These are phyloP conservation scores for Sinodicranocentrus sp. DNA, from an alignment of 2,888 invertebrate species.

Conservation along the genomic window DNA sequence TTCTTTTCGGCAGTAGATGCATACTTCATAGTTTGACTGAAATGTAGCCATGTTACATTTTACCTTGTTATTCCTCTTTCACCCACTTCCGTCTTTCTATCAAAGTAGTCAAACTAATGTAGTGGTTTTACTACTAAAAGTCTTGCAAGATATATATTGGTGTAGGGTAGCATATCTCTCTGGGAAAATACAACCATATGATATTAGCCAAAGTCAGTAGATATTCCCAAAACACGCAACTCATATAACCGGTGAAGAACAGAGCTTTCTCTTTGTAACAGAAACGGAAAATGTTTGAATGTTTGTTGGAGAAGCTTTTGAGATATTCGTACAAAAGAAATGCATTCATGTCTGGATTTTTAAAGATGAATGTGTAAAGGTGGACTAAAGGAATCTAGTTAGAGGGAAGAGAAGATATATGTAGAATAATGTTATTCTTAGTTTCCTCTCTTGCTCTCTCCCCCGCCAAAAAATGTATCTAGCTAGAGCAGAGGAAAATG, in stretches of 20 bases:
- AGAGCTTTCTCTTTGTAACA: no score
- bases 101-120: slow-evolving; percentile 2
- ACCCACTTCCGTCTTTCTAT: neutral
- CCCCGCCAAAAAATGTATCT: no score
- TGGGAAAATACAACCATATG: no score
- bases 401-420: neutral
- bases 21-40: slow-evolving; percentile 3
- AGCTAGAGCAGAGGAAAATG: no score
- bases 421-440: slow-evolving; percentile 12
- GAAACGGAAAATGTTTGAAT: slow-evolving; percentile 6
- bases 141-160: no score
- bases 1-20: slow-evolving; percentile 6
- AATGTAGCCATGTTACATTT: slow-evolving; percentile 5
- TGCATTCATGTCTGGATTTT: slow-evolving; percentile 3
- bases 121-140: no score
- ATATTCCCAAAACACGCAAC: no score
- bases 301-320: slow-evolving; percentile 15
- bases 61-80: slow-evolving; percentile 13
- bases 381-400: slow-evolving; percentile 8
- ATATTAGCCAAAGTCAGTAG: no score
- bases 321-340: neutral
- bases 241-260: no score
- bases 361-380: slow-evolving; percentile 7
- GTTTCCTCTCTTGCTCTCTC: no score
- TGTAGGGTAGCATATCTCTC: neutral